Evolutionary conservation across 1,140 invertebrate species (phyloP).

Genomic region (Metaphire vulgaris): DNA sequence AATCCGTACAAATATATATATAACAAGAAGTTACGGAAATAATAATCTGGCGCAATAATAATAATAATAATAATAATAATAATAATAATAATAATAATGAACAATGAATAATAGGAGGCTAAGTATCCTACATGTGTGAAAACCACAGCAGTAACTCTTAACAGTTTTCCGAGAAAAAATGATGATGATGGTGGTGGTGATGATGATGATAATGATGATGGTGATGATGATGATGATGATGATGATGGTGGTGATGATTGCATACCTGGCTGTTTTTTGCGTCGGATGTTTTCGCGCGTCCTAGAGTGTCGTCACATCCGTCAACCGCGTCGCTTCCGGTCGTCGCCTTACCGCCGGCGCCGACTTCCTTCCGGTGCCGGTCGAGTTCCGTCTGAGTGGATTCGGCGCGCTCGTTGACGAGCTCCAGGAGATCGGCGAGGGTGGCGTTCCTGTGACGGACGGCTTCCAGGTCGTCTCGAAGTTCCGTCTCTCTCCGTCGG

Average conservation of each 20-base stretch:
- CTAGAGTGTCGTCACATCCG: constrained; percentile 45
- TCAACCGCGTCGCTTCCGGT: constrained; percentile 41
- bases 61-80: constrained; percentile 6
- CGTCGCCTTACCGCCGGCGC: constrained; percentile 30
- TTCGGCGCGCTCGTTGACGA: constrained; percentile 27
- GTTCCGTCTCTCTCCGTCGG: constrained; percentile 22
- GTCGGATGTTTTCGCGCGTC: neutral
- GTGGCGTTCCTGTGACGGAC: constrained; percentile 28
- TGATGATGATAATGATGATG: neutral
- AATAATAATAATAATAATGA: neutral
- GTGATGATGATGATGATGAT: constrained; percentile 1
- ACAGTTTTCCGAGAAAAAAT: too few relatives aligned
- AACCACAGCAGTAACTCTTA: too few relatives aligned
- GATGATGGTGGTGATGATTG: neutral
- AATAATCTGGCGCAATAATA: too few relatives aligned
- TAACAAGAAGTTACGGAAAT: too few relatives aligned
- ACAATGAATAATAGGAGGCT: neutral
- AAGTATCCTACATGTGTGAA: too few relatives aligned
- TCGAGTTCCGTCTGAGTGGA: constrained; percentile 26
- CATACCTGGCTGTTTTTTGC: neutral
- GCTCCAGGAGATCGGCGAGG: constrained; percentile 25
- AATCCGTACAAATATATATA: too few relatives aligned
- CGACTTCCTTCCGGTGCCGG: neutral
- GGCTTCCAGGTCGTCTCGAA: constrained; percentile 27
- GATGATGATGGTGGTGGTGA: constrained; percentile 1